These are phyloP conservation scores for Andrena camellia DNA, from an alignment of 2,888 invertebrate species.

Conservation along the genomic window DNA sequence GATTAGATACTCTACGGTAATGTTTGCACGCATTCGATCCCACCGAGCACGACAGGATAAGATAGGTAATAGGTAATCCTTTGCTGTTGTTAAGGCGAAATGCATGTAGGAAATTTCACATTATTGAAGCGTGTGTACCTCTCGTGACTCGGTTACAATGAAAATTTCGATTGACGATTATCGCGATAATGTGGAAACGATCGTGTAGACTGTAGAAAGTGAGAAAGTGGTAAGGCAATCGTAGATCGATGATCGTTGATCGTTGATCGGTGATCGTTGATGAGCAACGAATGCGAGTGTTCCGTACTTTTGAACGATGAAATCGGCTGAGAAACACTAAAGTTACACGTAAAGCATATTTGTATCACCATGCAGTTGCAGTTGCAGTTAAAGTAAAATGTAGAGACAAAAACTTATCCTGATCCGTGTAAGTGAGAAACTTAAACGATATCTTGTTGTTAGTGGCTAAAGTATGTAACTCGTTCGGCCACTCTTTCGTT, in stretches of 20 bases:
- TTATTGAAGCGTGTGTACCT: neutral
- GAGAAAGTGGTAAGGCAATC: slow-evolving; percentile 8
- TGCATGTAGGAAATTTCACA: slow-evolving; percentile 2
- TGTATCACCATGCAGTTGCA: slow-evolving; percentile 38
- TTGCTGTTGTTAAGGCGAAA: slow-evolving; percentile 36
- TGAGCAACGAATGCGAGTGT: slow-evolving; percentile 12
- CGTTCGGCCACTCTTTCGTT: slow-evolving; percentile 48
- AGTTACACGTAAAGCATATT: slow-evolving; percentile 32
- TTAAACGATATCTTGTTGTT: slow-evolving; percentile 6
- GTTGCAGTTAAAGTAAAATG: slow-evolving; percentile 4
- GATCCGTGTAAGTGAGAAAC: slow-evolving; percentile 26
- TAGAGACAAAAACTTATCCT: slow-evolving; percentile 22
- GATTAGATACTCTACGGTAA: slow-evolving; percentile 57
- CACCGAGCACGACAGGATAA: slow-evolving; percentile 51
- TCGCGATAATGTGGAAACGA: slow-evolving; percentile 12
- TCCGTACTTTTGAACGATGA: slow-evolving; percentile 11
- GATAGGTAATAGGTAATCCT: slow-evolving; percentile 21
- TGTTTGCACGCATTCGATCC: slow-evolving; percentile 46
- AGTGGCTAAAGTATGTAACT: slow-evolving; percentile 35
- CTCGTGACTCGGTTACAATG: slow-evolving; percentile 12
- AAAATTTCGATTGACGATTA: slow-evolving; percentile 7
- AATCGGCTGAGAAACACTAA: slow-evolving; percentile 10
- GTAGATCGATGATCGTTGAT: neutral
- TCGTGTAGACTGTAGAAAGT: neutral
- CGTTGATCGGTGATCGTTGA: neutral